Evolutionary conservation across 2,113 vertebrate genomes (phyloP).

Genomic region (Siniperca knerii): DNA sequence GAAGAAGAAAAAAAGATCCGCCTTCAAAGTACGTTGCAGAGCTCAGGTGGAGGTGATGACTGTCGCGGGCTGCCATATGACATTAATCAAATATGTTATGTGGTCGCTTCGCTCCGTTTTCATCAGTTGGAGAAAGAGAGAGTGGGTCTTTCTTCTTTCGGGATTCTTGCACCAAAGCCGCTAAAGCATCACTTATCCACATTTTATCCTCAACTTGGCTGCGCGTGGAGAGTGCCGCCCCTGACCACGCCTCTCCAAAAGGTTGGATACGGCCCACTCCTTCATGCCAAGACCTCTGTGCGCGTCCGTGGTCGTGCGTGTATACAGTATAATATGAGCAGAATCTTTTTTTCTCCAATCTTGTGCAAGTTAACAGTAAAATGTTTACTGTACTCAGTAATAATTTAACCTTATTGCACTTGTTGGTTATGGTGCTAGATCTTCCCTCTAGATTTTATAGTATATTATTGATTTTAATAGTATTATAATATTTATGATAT

Average conservation of each 20-base stretch:
- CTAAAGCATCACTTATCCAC: conserved; percentile 76
- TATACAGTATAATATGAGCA: neutral
- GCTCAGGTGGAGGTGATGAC: conserved; percentile 54
- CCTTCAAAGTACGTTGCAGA: conserved; percentile 34
- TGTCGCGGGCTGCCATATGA: conserved; percentile 26
- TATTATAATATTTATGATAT: neutral
- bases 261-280: conserved; percentile 44
- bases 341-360: neutral
- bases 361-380: conserved; percentile 17
- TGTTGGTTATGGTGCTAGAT: neutral
- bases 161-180: conserved; percentile 67
- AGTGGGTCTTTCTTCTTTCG: conserved; percentile 42
- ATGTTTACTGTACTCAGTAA: neutral
- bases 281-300: conserved; percentile 23
- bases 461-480: neutral
- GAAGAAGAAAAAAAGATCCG: conserved; percentile 22
- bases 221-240: conserved; percentile 56
- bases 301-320: conserved; percentile 25
- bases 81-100: conserved; percentile 12
- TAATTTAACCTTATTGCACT: neutral
- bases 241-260: conserved; percentile 72
- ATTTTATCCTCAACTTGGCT: conserved; percentile 81
- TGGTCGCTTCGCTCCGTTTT: conserved; percentile 3
- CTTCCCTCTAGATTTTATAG: neutral
- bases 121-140: neutral